Percentiles rank a stretch among this genome's conserved stretches.
Evolutionary conservation across 2,888 invertebrate species (phyloP).

Genomic region (Hemaris fuciformis): DNA sequence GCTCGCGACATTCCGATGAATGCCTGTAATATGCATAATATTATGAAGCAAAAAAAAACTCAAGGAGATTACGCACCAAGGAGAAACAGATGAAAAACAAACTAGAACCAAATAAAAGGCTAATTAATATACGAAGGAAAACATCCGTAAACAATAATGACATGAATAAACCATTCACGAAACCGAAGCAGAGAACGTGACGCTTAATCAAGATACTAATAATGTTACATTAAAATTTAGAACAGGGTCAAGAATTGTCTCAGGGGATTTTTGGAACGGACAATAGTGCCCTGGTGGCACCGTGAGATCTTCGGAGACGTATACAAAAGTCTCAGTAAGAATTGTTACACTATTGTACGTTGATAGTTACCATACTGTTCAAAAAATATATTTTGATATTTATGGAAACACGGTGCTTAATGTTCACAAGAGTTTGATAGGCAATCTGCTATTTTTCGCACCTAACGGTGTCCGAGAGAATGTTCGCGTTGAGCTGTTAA

Average conservation of each 20-base stretch:
- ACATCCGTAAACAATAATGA: neutral
- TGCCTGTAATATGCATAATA: neutral
- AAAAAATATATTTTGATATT: neutral
- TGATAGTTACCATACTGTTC: neutral
- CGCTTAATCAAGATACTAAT: conserved; percentile 16
- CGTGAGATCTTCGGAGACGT: conserved; percentile 69
- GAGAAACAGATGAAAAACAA: neutral
- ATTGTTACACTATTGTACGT: neutral
- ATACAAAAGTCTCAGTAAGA: neutral
- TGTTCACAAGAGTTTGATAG: neutral
- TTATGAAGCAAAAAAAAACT: too few relatives aligned
- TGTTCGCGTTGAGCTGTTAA: neutral
- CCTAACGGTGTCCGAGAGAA: neutral
- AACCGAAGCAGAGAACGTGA: neutral
- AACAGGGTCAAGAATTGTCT: conserved; percentile 76
- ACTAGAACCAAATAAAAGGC: neutral
- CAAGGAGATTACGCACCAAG: too few relatives aligned
- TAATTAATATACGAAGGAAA: neutral
- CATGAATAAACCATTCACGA: neutral
- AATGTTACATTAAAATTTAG: conserved; percentile 55
- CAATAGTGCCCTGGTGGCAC: conserved; percentile 63
- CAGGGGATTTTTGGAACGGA: conserved; percentile 57
- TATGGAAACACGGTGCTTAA: neutral
- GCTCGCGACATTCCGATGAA: neutral
- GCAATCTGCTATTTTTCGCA: neutral